Conservation (phyloP, 2,888 invertebrate genomes). For the Odontothrips loti region DNA sequence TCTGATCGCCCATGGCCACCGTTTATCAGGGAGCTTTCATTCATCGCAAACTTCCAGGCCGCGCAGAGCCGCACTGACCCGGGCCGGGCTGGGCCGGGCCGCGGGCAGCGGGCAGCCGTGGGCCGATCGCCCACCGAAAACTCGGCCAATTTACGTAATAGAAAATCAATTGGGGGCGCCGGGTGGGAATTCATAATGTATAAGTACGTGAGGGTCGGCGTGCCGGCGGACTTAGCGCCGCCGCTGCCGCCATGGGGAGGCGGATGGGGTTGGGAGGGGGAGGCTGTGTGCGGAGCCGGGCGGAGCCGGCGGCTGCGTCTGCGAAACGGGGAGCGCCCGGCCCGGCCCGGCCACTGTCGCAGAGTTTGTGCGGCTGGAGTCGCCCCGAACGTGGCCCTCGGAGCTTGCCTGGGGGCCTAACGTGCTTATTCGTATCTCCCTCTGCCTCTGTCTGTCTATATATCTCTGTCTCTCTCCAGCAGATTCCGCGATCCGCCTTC, state of each 20-base stretch:
- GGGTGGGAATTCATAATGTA: background rate
- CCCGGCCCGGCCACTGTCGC: background rate
- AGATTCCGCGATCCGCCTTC: too few species aligned
- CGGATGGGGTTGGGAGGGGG: too few species aligned
- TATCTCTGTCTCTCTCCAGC: too few species aligned
- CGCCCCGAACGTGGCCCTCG: too few species aligned
- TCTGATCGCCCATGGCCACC: too few species aligned
- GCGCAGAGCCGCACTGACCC: background rate
- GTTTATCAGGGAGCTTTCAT: too few species aligned
- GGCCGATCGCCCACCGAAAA: background rate
- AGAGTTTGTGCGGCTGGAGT: too few species aligned
- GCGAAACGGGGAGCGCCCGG: background rate
- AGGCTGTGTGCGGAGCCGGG: background rate
- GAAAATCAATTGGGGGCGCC: slow-evolving; percentile 1
- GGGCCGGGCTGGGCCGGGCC: background rate
- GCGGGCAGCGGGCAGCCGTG: background rate
- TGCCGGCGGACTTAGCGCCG: background rate
- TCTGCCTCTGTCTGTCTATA: too few species aligned
- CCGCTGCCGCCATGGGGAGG: too few species aligned
- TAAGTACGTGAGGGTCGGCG: slow-evolving; percentile 1
- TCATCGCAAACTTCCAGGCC: too few species aligned
- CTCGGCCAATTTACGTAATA: background rate
- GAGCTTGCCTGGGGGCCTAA: background rate
- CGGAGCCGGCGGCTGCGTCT: background rate
- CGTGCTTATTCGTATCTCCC: background rate